Percentiles rank a stretch among this genome's conserved stretches.
phyloP scores from a whole-genome alignment of 2,113 vertebrate species.

The Carassius carassius region DNA sequence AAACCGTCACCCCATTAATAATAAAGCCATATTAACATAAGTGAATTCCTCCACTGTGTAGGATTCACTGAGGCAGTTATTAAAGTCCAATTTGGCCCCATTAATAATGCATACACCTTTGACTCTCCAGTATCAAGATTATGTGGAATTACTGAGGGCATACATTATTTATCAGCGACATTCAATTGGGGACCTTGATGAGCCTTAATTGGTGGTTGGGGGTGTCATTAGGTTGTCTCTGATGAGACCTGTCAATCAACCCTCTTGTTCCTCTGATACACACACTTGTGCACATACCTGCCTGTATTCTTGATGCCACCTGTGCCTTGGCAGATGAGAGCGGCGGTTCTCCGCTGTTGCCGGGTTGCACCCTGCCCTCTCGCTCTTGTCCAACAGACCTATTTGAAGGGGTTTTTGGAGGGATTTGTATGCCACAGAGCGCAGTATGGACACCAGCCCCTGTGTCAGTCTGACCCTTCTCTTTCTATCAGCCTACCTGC shows the following conservation, averaged over 20 bases:
- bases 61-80: constrained; percentile 81
- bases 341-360: neutral
- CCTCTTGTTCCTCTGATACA: constrained; percentile 60
- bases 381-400: constrained; percentile 69
- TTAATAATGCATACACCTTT: constrained; percentile 85
- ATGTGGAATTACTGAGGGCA: constrained; percentile 80
- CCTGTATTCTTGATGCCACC: constrained; percentile 49
- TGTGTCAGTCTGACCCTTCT: constrained; percentile 13
- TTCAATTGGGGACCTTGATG: constrained; percentile 82
- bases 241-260: constrained; percentile 82
- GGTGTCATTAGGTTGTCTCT: constrained; percentile 77
- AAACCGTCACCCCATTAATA: constrained; percentile 80
- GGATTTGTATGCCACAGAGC: constrained; percentile 51
- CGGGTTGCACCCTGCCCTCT: constrained; percentile 32
- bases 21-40: constrained; percentile 83
- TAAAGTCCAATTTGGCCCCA: constrained; percentile 84
- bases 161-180: constrained; percentile 84
- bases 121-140: constrained; percentile 85
- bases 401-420: constrained; percentile 59
- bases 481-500: constrained; percentile 35
- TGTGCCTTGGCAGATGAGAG: constrained; percentile 54
- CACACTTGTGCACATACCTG: constrained; percentile 46
- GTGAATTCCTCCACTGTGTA: constrained; percentile 79
- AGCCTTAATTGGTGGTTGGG: constrained; percentile 79
- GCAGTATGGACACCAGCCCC: constrained; percentile 40